Evolutionary conservation across 2,797 vertebrate species (phyloP), one percentile per base, ranked within the genome.

Genomic region (Denticeps clupeoides): DNA sequence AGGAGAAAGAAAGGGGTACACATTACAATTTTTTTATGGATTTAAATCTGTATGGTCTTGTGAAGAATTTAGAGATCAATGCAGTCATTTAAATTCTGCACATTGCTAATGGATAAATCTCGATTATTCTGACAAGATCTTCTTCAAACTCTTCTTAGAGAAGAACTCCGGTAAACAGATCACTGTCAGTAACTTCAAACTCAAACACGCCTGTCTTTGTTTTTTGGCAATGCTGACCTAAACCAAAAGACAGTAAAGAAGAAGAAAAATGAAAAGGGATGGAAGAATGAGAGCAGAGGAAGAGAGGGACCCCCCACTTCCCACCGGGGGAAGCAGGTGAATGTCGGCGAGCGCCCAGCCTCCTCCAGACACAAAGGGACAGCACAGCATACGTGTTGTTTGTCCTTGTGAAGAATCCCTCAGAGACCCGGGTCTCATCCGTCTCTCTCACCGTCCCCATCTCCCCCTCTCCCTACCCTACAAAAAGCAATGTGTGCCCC

Each of bases 301-400:
- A 2, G 79, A 82, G 8, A 80, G 49, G 54, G 85, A 84, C 35
- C 72, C 63, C 52, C 82, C 71, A 0, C 66, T 88, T 66, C 81
- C 86, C 37, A 15, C 37, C 16, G 15, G 33, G 8, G 33, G 32
- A 16, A 15, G 3, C 33, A 37, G 33, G 33, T 37, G 33, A 37
- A 9, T 37, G 33, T 37, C 3, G 33, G 33, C 16, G 37, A 33
- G 37, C 33, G 15, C 33, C 33, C 15, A 37, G 33, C 13, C 33
- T 37, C 7, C 33, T 37, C 33, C 33, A 37, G 33, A 37, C 33
- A 37, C 33, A 37, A 37, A 37, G 33, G 33, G 33, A 37, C 33
- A 18, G 33, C 37, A 33, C 37, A 37, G 37, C 33, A 37, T 33
- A 37, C 33, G n/a, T n/a, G n/a, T n/a, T 37, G 33, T 37, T 37